Conservation (phyloP, 2,888 invertebrate species). For the Drosophila nr. perissopoda region DNA sequence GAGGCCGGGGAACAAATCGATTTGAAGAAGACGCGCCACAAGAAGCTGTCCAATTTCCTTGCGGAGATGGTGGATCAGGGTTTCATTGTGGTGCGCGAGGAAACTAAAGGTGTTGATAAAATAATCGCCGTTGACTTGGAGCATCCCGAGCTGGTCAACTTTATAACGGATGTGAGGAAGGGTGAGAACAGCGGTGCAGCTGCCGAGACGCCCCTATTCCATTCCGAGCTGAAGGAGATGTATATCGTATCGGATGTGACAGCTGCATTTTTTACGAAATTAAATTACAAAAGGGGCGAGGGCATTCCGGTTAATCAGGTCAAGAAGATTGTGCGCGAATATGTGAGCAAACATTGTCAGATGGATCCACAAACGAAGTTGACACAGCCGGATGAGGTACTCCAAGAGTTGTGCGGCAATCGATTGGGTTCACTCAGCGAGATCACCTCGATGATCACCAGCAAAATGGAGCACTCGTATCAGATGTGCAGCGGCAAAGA, state of each 20-base stretch:
- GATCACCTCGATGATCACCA: conserved; percentile 88
- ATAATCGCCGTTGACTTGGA: conserved; percentile 88
- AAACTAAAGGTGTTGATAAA: conserved; percentile 93
- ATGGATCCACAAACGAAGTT: conserved; percentile 84
- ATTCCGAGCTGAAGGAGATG: conserved; percentile 83
- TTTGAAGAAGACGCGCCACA: conserved; percentile 94
- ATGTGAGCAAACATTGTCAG: conserved; percentile 89
- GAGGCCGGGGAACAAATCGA: conserved; percentile 88
- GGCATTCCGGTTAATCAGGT: conserved; percentile 88
- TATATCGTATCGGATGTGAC: conserved; percentile 83
- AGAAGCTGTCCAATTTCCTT: conserved; percentile 94
- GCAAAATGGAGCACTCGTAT: conserved; percentile 87
- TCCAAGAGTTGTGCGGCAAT: conserved; percentile 75
- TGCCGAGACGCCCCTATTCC: conserved; percentile 79
- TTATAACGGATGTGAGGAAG: conserved; percentile 80
- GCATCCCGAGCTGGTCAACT: conserved; percentile 87
- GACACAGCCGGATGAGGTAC: conserved; percentile 80
- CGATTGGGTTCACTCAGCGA: conserved; percentile 88
- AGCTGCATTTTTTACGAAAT: conserved; percentile 82
- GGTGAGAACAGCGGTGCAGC: conserved; percentile 44
- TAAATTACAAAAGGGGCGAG: conserved; percentile 87
- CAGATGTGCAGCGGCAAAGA: conserved; percentile 84
- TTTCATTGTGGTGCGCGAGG: conserved; percentile 87
- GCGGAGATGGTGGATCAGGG: conserved; percentile 90
- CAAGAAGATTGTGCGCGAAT: conserved; percentile 89